A percentile compares a stretch with the other conserved stretches of the same genome.
These are phyloP conservation scores for Pollenia amentaria DNA, from an alignment of 2,888 invertebrate genomes.

Conservation along the genomic window DNA sequence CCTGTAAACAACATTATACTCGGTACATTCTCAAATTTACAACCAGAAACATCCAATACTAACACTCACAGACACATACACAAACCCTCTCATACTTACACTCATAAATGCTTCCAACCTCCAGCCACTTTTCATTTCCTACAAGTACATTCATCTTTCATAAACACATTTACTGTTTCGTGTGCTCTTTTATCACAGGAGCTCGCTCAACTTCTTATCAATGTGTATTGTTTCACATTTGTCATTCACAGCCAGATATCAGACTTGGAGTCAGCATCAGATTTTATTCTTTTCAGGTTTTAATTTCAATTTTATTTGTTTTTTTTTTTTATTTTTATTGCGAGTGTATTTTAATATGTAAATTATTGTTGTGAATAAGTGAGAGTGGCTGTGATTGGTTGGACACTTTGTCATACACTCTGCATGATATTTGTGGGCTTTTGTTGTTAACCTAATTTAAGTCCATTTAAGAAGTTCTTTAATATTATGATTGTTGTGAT, in stretches of 20 bases:
- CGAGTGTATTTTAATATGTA: constrained; percentile 65
- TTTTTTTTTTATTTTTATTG: constrained; percentile 7
- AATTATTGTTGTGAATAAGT: constrained; percentile 59
- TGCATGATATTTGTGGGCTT: constrained; percentile 26
- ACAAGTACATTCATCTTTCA: constrained; percentile 39
- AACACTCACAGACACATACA: background rate
- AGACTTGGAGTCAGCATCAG: constrained; percentile 58
- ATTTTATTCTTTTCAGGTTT: constrained; percentile 35
- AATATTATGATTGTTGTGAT: constrained; percentile 44
- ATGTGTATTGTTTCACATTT: constrained; percentile 68
- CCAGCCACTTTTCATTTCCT: constrained; percentile 36
- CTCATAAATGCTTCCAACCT: background rate
- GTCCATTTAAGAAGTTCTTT: constrained; percentile 49
- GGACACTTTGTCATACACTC: constrained; percentile 12
- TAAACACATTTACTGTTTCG: constrained; percentile 33
- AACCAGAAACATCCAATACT: constrained; percentile 20
- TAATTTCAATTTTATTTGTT: constrained; percentile 14
- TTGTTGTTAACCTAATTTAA: constrained; percentile 45
- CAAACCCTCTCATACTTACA: background rate
- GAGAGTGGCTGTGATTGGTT: background rate
- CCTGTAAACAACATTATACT: constrained; percentile 63
- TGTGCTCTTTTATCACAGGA: constrained; percentile 4
- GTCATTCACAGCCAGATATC: constrained; percentile 73
- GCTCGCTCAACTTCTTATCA: constrained; percentile 38
- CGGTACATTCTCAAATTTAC: constrained; percentile 52